Evolutionary conservation across 2,888 invertebrate genomes (phyloP), one percentile per base, ranked within the genome.

Genomic region (Helobdella robusta): DNA sequence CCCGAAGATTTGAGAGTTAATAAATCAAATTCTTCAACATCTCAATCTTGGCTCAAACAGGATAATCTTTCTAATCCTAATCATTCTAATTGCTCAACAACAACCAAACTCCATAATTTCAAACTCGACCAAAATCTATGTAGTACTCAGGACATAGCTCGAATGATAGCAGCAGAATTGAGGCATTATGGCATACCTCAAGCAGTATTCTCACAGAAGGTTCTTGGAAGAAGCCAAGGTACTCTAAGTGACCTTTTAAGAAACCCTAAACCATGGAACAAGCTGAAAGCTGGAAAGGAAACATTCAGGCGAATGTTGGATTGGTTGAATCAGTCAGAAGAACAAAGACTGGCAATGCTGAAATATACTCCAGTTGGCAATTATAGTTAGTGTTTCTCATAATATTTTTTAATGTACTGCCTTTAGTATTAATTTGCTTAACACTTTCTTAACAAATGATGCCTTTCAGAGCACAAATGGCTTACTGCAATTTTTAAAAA

Each of bases 211-310:
- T 59, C 59, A 30, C 59, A 65, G 11, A 35, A 50, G n/a, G 60
- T 65, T 32, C 52, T 65, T 30, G 65, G 65, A 40, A 35, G 65
- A 15, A 65, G 65, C 30, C 65, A 65, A 52, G 65, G 65, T 25
- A 65, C 65, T 23, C 36, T 65, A 52, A 65, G 65, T 36, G 65
- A 65, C 30, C 65, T 65, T 59, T 52, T 65, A 25, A 40, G 65
- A 25, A 65, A 65, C n/a, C 65, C 65, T n/a, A 65, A 65, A 30
- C 65, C 65, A 25, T 65, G 65, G 65, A 65, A 52, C 35, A 65
- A 65, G 44, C 59, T 65, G 30, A 65, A 65, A 44, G 65, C 65
- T 15, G 65, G 65, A 20, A 44, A 50, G 35, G 65, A 65, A 36
- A 65, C 65, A 18, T 65, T 65, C 59, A 34, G 60, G 20, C 59